A percentile compares a stretch with the other conserved stretches of the same genome.
Evolutionary conservation across 2,888 invertebrate species (phyloP).

Genomic region (Pilophorus perplexus): DNA sequence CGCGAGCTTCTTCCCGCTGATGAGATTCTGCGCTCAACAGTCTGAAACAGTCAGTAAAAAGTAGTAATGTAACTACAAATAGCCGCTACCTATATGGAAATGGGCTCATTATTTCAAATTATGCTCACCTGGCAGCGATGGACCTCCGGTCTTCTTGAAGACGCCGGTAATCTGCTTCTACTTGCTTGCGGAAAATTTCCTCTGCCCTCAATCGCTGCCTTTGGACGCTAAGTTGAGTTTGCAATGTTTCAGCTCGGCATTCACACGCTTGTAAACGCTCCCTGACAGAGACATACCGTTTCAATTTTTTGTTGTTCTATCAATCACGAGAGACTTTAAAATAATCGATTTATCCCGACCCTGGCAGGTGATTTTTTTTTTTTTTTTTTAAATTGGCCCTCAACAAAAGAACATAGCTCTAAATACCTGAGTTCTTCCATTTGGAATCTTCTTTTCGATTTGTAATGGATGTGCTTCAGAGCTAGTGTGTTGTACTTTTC

Average conservation of each 20-base stretch:
- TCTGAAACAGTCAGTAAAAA: conserved; percentile 45
- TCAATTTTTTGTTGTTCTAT: no score
- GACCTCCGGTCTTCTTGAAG: conserved; percentile 49
- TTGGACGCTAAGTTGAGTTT: conserved; percentile 51
- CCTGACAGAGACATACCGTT: conserved; percentile 45
- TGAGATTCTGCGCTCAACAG: conserved; percentile 50
- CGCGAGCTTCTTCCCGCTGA: conserved; percentile 50
- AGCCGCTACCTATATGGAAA: no score
- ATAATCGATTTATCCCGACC: no score
- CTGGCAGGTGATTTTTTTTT: no score
- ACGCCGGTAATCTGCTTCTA: conserved; percentile 50
- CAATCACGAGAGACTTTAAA: no score
- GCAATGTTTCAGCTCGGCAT: conserved; percentile 51
- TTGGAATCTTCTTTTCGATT: conserved; percentile 51
- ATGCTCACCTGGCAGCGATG: conserved; percentile 48
- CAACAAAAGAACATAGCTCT: no score
- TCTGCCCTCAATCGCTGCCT: conserved; percentile 51
- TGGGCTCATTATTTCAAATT: no score
- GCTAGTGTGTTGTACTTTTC: conserved; percentile 52
- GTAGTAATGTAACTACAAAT: no score
- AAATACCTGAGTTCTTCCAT: conserved; percentile 51
- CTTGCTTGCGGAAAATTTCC: conserved; percentile 51
- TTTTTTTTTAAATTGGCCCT: no score
- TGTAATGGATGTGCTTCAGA: conserved; percentile 51
- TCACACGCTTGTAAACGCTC: conserved; percentile 51